Conservation (phyloP, 2,113 vertebrate species). For the Anarhynchus alexandrinus region DNA sequence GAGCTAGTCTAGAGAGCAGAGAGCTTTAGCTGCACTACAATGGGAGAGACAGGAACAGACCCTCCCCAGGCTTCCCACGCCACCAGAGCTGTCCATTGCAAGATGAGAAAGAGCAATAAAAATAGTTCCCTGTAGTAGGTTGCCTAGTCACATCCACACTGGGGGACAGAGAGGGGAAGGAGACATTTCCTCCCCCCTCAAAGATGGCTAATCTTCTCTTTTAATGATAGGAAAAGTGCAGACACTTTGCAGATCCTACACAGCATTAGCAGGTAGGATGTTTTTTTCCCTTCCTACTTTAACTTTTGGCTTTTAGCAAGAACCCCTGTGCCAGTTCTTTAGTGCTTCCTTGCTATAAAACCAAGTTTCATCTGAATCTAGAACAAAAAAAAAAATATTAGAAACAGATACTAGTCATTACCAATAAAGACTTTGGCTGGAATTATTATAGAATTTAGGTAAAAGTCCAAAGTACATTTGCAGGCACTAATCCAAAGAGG, state of each 20-base stretch:
- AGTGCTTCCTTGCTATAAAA: constrained; percentile 28
- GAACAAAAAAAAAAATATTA: not conserved
- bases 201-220: not conserved
- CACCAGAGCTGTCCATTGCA: not conserved
- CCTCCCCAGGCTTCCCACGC: not conserved
- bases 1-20: not conserved
- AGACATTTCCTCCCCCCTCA: not conserved
- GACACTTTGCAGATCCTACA: not conserved
- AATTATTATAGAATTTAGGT: not conserved
- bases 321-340: not conserved
- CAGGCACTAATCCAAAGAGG: not conserved
- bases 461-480: not conserved
- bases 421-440: not conserved
- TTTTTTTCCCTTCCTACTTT: not conserved
- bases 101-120: not conserved
- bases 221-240: not conserved
- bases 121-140: not conserved
- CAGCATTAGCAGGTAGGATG: not conserved
- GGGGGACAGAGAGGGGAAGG: not conserved
- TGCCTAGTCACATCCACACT: not conserved
- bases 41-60: not conserved
- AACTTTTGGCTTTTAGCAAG: constrained; percentile 3
- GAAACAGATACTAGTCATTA: not conserved
- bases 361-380: not conserved
- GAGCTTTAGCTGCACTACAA: not conserved